Base-by-base conservation (phyloP, 1,140 invertebrate genomes). In the Teleopsis dalmanni region DNA sequence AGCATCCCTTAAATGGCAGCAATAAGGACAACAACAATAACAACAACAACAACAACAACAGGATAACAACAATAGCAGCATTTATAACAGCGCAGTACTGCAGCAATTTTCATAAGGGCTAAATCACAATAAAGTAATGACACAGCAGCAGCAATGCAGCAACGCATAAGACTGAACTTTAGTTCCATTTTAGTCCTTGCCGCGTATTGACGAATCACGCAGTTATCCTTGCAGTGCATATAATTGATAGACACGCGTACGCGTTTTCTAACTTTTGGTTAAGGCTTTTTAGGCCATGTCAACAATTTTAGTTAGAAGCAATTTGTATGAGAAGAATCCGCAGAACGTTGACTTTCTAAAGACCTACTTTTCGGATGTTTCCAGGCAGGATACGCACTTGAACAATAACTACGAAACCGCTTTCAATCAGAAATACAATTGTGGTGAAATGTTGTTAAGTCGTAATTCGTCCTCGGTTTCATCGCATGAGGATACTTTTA, bases 181-280 rank as follows among this genome's bases (percentile, higher is more conserved):
- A 65, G 62, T 65, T 57, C 53, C 50, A 62, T 38, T 62, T 52
- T 52, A 65, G 60, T 57, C 54, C 57, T 65, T 61, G 60, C 52
- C 62, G 62, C 62, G 52, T 57, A n/a, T 19, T 58, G 58, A 60
- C 52, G 58, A 29, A 11, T 13, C 16, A 2, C 43, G 43, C 22
- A 34, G 16, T 14, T 5, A 22, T 34, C 9, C 16, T 11, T 41
- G 22, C 4, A 25, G 25, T n/a, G 21, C 38, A 41, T 3, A 26
- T 18, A 10, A 10, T 25, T 3, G 33, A 33, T n/a, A n/a, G n/a
- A n/a, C n/a, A n/a, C 21, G 31, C 35, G 19, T 2, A 1, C 16
- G 16, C 26, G 19, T 35, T 22, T 8, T 16, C 19, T 35, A n/a
- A 27, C 26, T 31, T n/a, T 26, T 27, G 21, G 19, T 16, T 23